phyloP scores from a whole-genome alignment of 2,888 invertebrate genomes.

The Drosophila helvetica region DNA sequence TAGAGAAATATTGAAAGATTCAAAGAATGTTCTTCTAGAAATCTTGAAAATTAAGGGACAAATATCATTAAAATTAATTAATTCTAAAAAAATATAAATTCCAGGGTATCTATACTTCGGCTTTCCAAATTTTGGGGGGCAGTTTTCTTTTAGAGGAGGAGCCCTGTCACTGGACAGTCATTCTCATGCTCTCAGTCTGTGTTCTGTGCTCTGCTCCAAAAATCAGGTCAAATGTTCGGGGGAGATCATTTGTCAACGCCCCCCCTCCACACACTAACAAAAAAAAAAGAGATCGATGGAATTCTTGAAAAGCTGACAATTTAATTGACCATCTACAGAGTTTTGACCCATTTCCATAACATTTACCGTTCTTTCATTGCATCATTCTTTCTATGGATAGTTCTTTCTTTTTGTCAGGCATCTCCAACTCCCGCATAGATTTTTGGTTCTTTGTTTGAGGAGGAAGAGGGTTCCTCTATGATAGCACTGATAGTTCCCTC shows the following conservation, averaged over 20 bases:
- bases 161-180: not conserved
- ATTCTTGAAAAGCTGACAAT: slow-evolving; percentile 65
- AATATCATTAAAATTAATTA: too few species aligned
- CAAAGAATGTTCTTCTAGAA: too few species aligned
- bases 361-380: slow-evolving; percentile 65
- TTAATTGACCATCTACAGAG: slow-evolving; percentile 58
- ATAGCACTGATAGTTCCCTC: not conserved
- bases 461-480: not conserved
- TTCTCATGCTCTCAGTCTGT: not conserved
- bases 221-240: not conserved
- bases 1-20: too few species aligned
- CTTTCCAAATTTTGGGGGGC: not conserved
- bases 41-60: too few species aligned
- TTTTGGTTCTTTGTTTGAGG: slow-evolving; percentile 36
- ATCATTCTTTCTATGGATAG: slow-evolving; percentile 52
- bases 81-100: not conserved
- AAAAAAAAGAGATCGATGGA: slow-evolving; percentile 50
- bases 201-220: not conserved
- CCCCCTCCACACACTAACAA: not conserved
- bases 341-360: slow-evolving; percentile 62
- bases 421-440: slow-evolving; percentile 51
- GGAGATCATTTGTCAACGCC: slow-evolving; percentile 59
- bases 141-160: not conserved
- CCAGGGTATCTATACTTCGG: not conserved
- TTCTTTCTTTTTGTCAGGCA: slow-evolving; percentile 17